These are phyloP conservation scores for Pantala flavescens DNA, from an alignment of 1,140 invertebrate species.

Conservation along the genomic window DNA sequence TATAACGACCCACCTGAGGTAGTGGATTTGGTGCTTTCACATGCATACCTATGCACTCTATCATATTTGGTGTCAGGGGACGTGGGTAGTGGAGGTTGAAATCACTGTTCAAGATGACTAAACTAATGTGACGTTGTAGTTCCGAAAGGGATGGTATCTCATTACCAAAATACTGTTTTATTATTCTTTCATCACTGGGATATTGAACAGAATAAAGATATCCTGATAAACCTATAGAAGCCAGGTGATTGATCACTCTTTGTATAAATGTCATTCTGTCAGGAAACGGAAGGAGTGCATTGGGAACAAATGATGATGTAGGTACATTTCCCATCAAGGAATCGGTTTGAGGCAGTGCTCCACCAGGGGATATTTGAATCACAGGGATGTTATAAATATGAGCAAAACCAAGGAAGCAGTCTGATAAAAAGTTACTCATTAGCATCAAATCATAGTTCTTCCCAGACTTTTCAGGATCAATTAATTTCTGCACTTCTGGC, in stretches of 20 bases:
- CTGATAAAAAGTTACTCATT: conserved; percentile 28
- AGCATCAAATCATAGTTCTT: conserved; percentile 16
- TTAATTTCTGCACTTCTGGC: not conserved
- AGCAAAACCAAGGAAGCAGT: conserved; percentile 17
- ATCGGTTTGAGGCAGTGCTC: not conserved
- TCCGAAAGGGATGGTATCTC: conserved; percentile 26
- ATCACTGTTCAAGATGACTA: conserved; percentile 46
- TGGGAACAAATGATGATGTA: conserved; percentile 14
- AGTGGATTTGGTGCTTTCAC: conserved; percentile 35
- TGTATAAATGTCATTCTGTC: conserved; percentile 15
- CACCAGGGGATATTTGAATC: not conserved
- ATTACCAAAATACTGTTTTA: conserved; percentile 29
- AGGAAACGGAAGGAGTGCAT: conserved; percentile 8
- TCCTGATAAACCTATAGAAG: not conserved
- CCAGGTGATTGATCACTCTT: not conserved
- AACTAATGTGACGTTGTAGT: conserved; percentile 38
- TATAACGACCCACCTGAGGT: conserved; percentile 31
- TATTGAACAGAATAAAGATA: not conserved
- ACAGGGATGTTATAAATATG: conserved; percentile 13
- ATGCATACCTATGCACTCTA: conserved; percentile 42
- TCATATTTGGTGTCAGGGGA: conserved; percentile 42
- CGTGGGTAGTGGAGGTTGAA: conserved; percentile 39
- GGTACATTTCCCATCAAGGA: conserved; percentile 21
- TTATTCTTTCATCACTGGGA: not conserved
- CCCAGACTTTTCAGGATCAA: not conserved